Evolutionary conservation across 2,113 vertebrate species (phyloP).

Genomic region (Oophaga pumilio): DNA sequence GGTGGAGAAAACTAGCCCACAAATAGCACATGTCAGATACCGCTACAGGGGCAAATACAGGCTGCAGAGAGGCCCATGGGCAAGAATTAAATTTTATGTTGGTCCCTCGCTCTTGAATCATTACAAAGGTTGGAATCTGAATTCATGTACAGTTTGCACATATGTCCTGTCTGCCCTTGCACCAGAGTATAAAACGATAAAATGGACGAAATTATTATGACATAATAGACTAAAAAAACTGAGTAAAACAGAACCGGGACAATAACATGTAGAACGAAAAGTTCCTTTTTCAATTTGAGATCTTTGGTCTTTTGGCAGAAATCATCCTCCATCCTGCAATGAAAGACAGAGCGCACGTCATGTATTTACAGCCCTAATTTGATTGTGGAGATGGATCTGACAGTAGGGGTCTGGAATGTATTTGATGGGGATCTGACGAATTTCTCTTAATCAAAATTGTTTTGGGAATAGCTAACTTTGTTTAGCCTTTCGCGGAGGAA

Average conservation of each 20-base stretch:
- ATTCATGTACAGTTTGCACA: too few species aligned
- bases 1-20: too few species aligned
- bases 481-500: slow-evolving; percentile 14
- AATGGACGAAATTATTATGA: too few species aligned
- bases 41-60: too few species aligned
- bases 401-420: slow-evolving; percentile 30
- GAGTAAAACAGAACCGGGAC: neutral
- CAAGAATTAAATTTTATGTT: too few species aligned
- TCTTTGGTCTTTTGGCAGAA: slow-evolving; percentile 16
- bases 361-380: slow-evolving; percentile 43
- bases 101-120: too few species aligned
- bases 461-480: slow-evolving; percentile 28
- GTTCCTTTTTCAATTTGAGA: slow-evolving; percentile 27
- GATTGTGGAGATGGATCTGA: slow-evolving; percentile 27
- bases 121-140: too few species aligned
- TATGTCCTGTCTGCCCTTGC: too few species aligned
- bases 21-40: too few species aligned
- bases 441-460: slow-evolving; percentile 37
- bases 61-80: too few species aligned
- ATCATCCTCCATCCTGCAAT: neutral
- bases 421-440: slow-evolving; percentile 30
- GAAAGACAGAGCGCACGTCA: slow-evolving; percentile 32
- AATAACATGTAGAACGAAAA: neutral
- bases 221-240: neutral
- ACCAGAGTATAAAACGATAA: too few species aligned